phyloP scores from a whole-genome alignment of 2,797 vertebrate genomes.

The Spea hammondii region DNA sequence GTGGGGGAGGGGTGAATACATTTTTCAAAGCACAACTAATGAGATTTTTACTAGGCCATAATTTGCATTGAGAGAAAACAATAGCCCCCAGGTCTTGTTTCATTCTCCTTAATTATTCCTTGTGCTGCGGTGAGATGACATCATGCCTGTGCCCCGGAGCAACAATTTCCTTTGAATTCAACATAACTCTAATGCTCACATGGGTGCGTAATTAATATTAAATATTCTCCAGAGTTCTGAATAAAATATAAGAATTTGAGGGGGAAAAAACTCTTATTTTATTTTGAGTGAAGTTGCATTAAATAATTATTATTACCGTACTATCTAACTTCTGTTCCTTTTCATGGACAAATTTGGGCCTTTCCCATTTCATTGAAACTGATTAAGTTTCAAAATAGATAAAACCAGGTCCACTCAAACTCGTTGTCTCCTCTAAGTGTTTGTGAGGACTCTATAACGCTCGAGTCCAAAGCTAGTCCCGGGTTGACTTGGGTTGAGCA shows the following conservation, averaged over 20 bases:
- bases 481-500: no score
- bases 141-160: conserved; percentile 29
- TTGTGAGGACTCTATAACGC: no score
- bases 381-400: no score
- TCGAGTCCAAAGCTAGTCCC: no score
- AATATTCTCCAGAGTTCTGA: conserved; percentile 24
- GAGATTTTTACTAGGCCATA: conserved; percentile 26
- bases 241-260: conserved; percentile 37
- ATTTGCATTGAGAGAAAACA: conserved; percentile 38
- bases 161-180: conserved; percentile 38
- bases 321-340: no score
- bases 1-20: background rate
- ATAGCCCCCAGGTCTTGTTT: conserved; percentile 25
- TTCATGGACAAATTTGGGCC: no score
- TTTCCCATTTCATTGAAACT: no score
- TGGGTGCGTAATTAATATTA: conserved; percentile 40
- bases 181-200: conserved; percentile 25
- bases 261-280: background rate
- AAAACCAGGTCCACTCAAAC: no score
- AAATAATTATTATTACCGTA: background rate
- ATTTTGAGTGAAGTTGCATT: background rate
- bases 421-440: no score
- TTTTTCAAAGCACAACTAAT: conserved; percentile 30
- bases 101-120: conserved; percentile 43
- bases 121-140: conserved; percentile 48